phyloP scores from a whole-genome alignment of 2,113 vertebrate species.

The Varanus komodoensis region DNA sequence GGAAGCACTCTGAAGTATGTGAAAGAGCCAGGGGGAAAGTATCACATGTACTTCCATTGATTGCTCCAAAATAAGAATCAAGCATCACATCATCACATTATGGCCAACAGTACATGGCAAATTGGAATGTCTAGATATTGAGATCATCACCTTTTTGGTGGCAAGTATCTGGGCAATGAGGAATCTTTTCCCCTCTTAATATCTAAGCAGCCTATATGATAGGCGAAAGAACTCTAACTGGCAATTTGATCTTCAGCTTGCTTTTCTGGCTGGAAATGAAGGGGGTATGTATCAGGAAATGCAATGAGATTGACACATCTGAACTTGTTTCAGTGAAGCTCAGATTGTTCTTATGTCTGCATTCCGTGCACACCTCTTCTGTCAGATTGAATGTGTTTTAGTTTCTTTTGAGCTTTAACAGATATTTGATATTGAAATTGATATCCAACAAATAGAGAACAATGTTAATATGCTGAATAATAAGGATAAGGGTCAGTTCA shows the following conservation, averaged over 20 bases:
- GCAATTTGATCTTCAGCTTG: slow-evolving; percentile 7
- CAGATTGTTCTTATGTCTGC: neutral
- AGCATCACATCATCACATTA: neutral
- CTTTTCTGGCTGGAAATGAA: slow-evolving; percentile 6
- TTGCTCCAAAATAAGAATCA: neutral
- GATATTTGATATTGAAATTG: neutral
- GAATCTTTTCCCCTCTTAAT: neutral
- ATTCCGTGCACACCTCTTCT: neutral
- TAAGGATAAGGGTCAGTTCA: neutral
- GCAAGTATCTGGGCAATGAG: neutral
- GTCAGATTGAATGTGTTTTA: neutral
- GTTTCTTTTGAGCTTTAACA: neutral
- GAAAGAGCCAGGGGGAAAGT: neutral
- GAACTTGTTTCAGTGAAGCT: neutral
- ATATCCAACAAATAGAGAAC: neutral
- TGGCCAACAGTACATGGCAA: neutral
- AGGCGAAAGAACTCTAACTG: neutral
- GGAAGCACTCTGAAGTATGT: neutral
- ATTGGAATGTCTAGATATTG: neutral
- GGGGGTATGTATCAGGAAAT: neutral
- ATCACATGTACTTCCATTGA: neutral
- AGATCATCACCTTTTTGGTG: neutral
- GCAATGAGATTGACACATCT: neutral
- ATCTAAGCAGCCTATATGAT: neutral
- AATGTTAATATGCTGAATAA: neutral